Evolutionary conservation across 2,888 invertebrate species (phyloP), one percentile per base, ranked within the genome.

Genomic region (Polyploca ridens): DNA sequence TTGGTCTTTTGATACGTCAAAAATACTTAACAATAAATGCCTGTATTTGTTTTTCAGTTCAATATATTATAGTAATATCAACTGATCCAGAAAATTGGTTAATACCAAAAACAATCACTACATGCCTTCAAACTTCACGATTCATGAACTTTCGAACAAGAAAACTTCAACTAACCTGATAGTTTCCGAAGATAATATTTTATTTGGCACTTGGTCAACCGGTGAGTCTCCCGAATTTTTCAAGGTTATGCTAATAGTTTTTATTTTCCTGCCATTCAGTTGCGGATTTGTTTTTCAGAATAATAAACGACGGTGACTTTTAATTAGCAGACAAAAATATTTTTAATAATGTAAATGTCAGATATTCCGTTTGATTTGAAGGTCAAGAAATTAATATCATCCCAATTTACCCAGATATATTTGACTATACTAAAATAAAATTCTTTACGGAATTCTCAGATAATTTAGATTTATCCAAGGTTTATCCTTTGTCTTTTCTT

Each of bases 171-270:
- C 49, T 54, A 54, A 19, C 41, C 13, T 44, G 61, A 44, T 61
- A 61, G 61, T 61, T 61, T 19, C 38, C 49, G 73, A 54, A 81
- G 82, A 77, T 84, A 85, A 87, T 88, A 88, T 90, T 89, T 87
- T 83, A 82, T 85, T 90, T 90, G 90, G 90, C 90, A 87, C 83
- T 74, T 68, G 72, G 75, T 89, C 89, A 90, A 86, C 76, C 71
- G 46, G 1, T n/a, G 73, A 69, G 72, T 69, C 72, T 70, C 69
- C 75, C 78, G 69, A 77, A 79, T 72, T 66, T 75, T 64, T 74
- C 86, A 88, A 85, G 88, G 88, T 84, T 79, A 77, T 69, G 67
- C 46, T 67, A 73, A 69, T 72, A 77, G 69, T 69, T 73, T 69
- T 67, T 72, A 72, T 74, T 69, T 75, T 67, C 66, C 49, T 41